Percentiles rank a stretch among this genome's conserved stretches.
phyloP scores from a whole-genome alignment of 1,140 invertebrate species.

The Penaeus indicus region DNA sequence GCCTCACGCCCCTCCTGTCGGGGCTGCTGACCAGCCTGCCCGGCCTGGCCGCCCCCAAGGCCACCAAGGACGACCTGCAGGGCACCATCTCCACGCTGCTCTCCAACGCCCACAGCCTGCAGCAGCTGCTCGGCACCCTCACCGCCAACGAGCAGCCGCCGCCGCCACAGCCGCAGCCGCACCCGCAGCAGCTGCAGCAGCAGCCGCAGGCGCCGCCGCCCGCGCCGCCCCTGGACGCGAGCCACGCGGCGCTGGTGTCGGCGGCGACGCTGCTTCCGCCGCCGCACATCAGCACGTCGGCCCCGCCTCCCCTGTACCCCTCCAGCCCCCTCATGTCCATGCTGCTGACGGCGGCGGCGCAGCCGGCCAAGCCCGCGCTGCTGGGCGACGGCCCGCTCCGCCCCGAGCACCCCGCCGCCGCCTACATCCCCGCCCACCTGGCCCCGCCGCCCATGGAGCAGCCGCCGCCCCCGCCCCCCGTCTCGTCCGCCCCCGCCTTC shows the following conservation, averaged over 20 bases:
- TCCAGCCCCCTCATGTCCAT: conserved; percentile 58
- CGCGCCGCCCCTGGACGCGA: conserved; percentile 32
- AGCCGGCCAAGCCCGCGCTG: conserved; percentile 49
- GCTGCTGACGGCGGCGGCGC: conserved; percentile 52
- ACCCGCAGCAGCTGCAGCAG: conserved; percentile 6
- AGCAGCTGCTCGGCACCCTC: conserved; percentile 68
- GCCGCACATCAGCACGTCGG: conserved; percentile 64
- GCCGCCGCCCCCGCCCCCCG: conserved; percentile 56
- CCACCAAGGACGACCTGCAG: conserved; percentile 67
- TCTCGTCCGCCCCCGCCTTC: conserved; percentile 66
- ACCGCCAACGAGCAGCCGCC: conserved; percentile 48
- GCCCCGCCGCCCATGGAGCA: conserved; percentile 72
- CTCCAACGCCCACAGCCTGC: conserved; percentile 69
- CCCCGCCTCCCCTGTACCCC: conserved; percentile 61
- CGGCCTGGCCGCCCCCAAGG: conserved; percentile 49
- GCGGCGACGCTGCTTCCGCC: conserved; percentile 14
- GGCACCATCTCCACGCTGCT: conserved; percentile 69
- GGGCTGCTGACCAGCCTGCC: conserved; percentile 58
- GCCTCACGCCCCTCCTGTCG: conserved; percentile 45
- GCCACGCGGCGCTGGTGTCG: background rate
- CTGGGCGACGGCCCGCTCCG: conserved; percentile 60
- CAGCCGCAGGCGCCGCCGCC: background rate
- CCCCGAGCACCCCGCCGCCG: conserved; percentile 72
- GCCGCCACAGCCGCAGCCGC: conserved; percentile 29
- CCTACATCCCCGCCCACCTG: conserved; percentile 71